Conservation (phyloP, 2,113 vertebrate species). For the Gavialis gangeticus region DNA sequence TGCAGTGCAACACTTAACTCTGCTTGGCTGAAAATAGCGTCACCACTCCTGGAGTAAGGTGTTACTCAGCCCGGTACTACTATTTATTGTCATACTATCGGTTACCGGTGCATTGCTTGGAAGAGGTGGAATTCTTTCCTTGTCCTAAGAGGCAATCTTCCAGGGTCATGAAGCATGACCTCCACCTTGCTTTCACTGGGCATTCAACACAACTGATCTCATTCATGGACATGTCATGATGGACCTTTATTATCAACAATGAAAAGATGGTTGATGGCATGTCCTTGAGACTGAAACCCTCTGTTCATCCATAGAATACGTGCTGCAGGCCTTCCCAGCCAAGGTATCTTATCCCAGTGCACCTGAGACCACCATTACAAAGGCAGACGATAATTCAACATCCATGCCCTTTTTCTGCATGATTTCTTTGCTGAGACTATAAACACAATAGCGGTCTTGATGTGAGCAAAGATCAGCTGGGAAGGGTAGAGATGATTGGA, state of each 20-base stretch:
- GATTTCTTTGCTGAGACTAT: background rate
- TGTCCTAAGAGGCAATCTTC: background rate
- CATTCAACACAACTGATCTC: background rate
- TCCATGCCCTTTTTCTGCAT: background rate
- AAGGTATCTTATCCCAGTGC: background rate
- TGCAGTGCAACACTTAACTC: background rate
- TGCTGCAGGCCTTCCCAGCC: rapidly evolving
- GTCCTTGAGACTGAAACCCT: background rate
- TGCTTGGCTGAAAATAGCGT: background rate
- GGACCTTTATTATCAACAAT: background rate
- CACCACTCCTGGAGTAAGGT: background rate
- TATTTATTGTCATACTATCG: background rate
- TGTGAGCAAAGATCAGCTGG: background rate
- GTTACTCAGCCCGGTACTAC: background rate
- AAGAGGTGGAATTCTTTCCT: background rate
- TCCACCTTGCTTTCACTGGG: background rate
- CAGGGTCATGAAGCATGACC: background rate
- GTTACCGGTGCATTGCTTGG: background rate
- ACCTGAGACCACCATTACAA: background rate
- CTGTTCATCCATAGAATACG: background rate
- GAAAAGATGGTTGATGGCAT: background rate
- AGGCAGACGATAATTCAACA: background rate
- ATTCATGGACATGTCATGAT: background rate
- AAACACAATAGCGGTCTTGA: background rate
- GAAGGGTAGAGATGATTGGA: background rate